phyloP scores from a whole-genome alignment of 2,888 invertebrate genomes.

The Apamea anceps region DNA sequence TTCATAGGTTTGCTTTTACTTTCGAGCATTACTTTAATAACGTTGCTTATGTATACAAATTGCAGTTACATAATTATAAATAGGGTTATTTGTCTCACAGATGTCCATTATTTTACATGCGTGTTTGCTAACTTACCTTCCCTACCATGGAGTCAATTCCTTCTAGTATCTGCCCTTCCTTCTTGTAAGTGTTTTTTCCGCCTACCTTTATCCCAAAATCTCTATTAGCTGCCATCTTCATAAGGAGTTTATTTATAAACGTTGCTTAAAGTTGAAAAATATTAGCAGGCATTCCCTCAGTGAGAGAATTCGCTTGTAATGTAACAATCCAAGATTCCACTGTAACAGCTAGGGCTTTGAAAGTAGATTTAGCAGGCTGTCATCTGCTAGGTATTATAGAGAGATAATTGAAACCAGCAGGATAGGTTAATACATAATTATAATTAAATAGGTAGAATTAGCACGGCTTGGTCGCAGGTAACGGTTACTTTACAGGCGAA shows the following conservation, averaged over 20 bases:
- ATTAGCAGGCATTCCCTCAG: not conserved
- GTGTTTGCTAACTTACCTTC: not conserved
- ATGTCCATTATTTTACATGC: not conserved
- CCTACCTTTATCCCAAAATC: not conserved
- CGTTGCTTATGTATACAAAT: not conserved
- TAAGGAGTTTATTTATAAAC: not conserved
- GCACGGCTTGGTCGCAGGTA: too few relatives aligned
- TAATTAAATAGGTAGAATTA: too few relatives aligned
- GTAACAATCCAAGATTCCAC: too few relatives aligned
- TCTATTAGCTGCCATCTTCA: not conserved
- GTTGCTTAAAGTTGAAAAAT: not conserved
- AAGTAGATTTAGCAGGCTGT: too few relatives aligned
- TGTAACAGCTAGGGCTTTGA: too few relatives aligned
- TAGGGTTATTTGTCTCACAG: not conserved
- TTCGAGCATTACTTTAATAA: not conserved
- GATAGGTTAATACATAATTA: too few relatives aligned
- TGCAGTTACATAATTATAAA: not conserved
- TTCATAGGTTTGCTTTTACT: constrained; percentile 15
- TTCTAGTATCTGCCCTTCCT: not conserved
- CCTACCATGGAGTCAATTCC: not conserved
- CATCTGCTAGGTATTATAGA: too few relatives aligned
- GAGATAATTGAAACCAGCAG: too few relatives aligned
- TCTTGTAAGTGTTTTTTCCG: not conserved
- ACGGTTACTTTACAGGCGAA: too few relatives aligned
- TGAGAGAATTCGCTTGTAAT: too few relatives aligned